These are phyloP conservation scores for Shinisaurus crocodilurus DNA, from an alignment of 2,113 vertebrate genomes.

Conservation along the genomic window DNA sequence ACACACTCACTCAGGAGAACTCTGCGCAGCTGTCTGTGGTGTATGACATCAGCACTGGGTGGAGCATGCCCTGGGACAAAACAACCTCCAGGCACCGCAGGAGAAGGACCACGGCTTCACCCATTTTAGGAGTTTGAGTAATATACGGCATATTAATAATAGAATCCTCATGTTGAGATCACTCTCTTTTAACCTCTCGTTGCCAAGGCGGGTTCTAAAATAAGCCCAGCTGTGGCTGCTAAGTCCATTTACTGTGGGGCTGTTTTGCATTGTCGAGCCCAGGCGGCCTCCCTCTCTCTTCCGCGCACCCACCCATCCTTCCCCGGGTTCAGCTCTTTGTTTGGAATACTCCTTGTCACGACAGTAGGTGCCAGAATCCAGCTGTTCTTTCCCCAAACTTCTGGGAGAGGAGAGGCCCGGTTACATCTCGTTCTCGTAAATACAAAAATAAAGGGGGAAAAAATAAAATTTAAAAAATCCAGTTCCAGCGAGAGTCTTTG, in stretches of 20 bases:
- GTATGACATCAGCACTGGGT: constrained; percentile 77
- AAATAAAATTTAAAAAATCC: constrained; percentile 55
- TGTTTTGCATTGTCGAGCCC: constrained; percentile 68
- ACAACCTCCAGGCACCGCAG: constrained; percentile 56
- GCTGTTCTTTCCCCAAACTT: constrained; percentile 81
- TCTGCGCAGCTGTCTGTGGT: constrained; percentile 51
- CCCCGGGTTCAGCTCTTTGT: constrained; percentile 65
- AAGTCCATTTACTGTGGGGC: constrained; percentile 60
- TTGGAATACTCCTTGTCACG: constrained; percentile 81
- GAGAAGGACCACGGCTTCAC: constrained; percentile 56
- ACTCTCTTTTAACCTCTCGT: constrained; percentile 61
- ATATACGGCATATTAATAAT: constrained; percentile 39
- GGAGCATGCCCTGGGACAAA: constrained; percentile 66
- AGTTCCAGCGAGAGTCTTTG: constrained; percentile 80
- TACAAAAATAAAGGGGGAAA: too few relatives aligned
- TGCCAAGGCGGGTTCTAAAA: constrained; percentile 76
- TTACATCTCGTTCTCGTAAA: constrained; percentile 82
- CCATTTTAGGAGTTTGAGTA: constrained; percentile 52
- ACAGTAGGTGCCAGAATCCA: constrained; percentile 80
- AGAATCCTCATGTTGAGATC: constrained; percentile 20
- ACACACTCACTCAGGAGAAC: too few relatives aligned
- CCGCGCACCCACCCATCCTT: accelerated
- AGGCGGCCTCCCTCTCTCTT: constrained; percentile 17
- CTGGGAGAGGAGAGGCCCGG: constrained; percentile 75
- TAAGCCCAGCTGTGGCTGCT: constrained; percentile 62